Evolutionary conservation across 2,113 vertebrate genomes (phyloP), one percentile per base, ranked within the genome.

Genomic region (Reinhardtius hippoglossoides): DNA sequence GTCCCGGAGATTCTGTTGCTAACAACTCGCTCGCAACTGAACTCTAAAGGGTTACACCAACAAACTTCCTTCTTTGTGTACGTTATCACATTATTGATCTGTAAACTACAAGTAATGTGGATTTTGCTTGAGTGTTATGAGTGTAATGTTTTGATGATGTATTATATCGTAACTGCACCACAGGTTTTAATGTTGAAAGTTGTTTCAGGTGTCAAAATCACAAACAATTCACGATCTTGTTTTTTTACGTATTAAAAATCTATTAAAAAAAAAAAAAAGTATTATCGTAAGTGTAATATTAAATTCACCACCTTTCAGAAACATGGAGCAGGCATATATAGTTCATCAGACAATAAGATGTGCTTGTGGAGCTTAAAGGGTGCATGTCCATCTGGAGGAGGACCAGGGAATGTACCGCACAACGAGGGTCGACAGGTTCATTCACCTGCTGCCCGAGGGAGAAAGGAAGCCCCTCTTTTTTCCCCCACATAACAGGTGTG

Each of bases 401-500:
- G 42, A 58, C 18, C 48, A 42, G 46, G 61, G 67, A 78, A 84
- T 76, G 71, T 54, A 64, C 44, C 52, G 15, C 63, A 35, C 21
- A 54, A 55, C n/a, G 37, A 48, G 54, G 87, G 78, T 89, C 71
- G 50, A 24, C 18, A 9, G 80, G 89, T 90, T 92, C 58, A 67
- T 83, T 74, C 88, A 92, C 89, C 80, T 91, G 91, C 81, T 71
- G 84, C 86, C 85, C 52, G 68, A 73, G 74, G 85, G 56, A 2
- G 15, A 66, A 63, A 69, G 59, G 55, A 62, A 72, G 59, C 58
- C 27, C 61, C 46, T 21, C 24, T 20, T 15, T 63, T 61, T 37
- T 37, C 0, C 44, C 15, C 63, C 61, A 35, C 78, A 23, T 3
- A 91, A 83, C 91, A 92, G 91, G 88, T 93, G 91, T 88, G 84